A percentile compares a stretch with the other conserved stretches of the same genome.
These are phyloP conservation scores for Synanthedon myopaeformis DNA, from an alignment of 2,888 invertebrate species.

Conservation along the genomic window DNA sequence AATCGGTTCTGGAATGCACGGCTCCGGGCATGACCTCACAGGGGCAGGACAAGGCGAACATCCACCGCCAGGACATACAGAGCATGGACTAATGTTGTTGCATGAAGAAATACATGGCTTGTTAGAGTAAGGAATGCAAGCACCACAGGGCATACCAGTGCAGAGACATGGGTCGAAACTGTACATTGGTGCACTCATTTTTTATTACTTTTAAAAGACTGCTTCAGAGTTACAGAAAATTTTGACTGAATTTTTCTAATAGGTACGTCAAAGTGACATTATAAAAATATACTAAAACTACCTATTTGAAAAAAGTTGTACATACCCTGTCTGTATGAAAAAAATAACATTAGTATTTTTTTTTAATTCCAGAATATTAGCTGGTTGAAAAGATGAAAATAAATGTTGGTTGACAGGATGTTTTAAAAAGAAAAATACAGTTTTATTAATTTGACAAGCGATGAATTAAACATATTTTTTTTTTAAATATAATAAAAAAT, in stretches of 20 bases:
- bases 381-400: background rate
- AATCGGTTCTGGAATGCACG: conserved; percentile 36
- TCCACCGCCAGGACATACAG: conserved; percentile 55
- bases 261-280: background rate
- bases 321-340: no score
- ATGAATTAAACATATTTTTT: background rate
- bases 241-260: background rate
- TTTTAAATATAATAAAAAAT: conserved; percentile 3
- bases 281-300: no score
- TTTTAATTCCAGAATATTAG: background rate
- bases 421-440: no score
- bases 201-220: conserved; percentile 4
- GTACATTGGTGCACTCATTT: conserved; percentile 61
- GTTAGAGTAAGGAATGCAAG: conserved; percentile 52
- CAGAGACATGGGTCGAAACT: conserved; percentile 58
- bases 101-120: conserved; percentile 45
- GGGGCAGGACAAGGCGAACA: conserved; percentile 60
- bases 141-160: conserved; percentile 48
- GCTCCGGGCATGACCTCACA: conserved; percentile 48
- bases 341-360: background rate
- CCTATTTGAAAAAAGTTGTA: background rate
- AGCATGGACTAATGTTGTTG: conserved; percentile 44
- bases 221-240: background rate
- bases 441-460: background rate
- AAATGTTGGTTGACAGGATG: no score